Evolutionary conservation across 2,113 vertebrate species (phyloP).

Genomic region (rat (Rattus norvegicus)): GRCr8 NC_086024.1:92302501-92303000

Average conservation of each 20-base stretch:
- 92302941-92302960: not conserved
- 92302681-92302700: not conserved
- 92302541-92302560: not conserved
- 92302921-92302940: not conserved
- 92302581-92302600: too few relatives aligned
- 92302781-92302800: not conserved
- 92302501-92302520: too few relatives aligned
- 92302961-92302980: not conserved
- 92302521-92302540: not conserved
- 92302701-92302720: not conserved
- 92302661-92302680: not conserved
- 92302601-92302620: not conserved
- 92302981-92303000: not conserved
- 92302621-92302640: not conserved
- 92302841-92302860: slow-evolving; percentile 34
- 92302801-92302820: not conserved
- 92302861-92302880: not conserved
- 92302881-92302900: not conserved
- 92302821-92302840: not conserved
- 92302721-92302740: not conserved
- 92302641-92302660: not conserved
- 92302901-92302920: not conserved
- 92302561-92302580: not conserved
- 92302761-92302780: not conserved
- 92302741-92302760: not conserved